phyloP scores from a whole-genome alignment of 2,797 vertebrate genomes.

The Hyperoplus immaculatus region DNA sequence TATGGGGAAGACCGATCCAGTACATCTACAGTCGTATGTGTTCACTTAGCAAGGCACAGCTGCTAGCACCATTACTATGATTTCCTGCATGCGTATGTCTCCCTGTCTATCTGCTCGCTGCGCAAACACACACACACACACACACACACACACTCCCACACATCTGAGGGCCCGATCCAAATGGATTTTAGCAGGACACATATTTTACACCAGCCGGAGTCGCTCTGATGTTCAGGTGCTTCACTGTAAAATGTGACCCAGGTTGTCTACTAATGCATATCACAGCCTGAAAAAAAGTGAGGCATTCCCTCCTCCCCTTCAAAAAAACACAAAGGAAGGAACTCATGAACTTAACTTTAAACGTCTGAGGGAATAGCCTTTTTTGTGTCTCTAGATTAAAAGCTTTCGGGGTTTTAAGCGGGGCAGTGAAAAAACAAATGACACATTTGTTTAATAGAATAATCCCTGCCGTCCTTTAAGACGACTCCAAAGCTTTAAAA shows the following conservation, averaged over 20 bases:
- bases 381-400: slow-evolving; percentile 65
- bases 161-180: slow-evolving; percentile 79
- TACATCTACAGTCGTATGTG: slow-evolving; percentile 74
- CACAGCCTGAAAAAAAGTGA: slow-evolving; percentile 56
- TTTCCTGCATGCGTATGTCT: slow-evolving; percentile 75
- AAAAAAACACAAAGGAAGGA: slow-evolving; percentile 49
- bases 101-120: slow-evolving; percentile 64
- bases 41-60: slow-evolving; percentile 84
- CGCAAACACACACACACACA: slow-evolving; percentile 47
- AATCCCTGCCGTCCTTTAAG: slow-evolving; percentile 69
- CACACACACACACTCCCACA: slow-evolving; percentile 66
- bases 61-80: slow-evolving; percentile 81
- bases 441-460: slow-evolving; percentile 77
- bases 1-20: slow-evolving; percentile 57
- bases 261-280: slow-evolving; percentile 77
- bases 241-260: slow-evolving; percentile 76
- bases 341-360: slow-evolving; percentile 61
- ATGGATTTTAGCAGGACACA: slow-evolving; percentile 81
- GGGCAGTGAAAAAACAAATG: slow-evolving; percentile 69
- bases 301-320: slow-evolving; percentile 35
- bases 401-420: slow-evolving; percentile 57
- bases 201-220: slow-evolving; percentile 77
- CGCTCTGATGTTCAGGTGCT: slow-evolving; percentile 79
- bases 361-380: slow-evolving; percentile 46
- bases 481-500: slow-evolving; percentile 77